Evolutionary conservation across 2,888 invertebrate species (phyloP), one percentile per base, ranked within the genome.

Genomic region (Pecten maximus): DNA sequence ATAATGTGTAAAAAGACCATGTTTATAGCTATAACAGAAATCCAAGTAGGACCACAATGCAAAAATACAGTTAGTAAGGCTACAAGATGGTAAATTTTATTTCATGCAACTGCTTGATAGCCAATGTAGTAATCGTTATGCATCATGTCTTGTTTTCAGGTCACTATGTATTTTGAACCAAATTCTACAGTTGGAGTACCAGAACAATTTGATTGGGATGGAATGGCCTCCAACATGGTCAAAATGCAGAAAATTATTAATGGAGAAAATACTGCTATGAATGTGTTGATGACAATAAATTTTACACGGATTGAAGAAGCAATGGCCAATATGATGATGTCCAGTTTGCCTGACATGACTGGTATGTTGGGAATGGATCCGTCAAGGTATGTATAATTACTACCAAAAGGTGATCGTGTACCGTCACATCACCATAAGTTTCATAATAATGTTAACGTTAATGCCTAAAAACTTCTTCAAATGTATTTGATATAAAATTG

Each of bases 201-300:
- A 6, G 44, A 44, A 35, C 4, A 28, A 44, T 90, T 90, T 60
- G 91, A 93, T 88, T 93, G 93, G 93, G 87, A 88, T n/a, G 50
- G 88, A 60, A 91, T 92, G 92, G 89, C 90, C 16, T 86, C 90
- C 87, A 92, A 92, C 40, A 89, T 92, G 48, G 48, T 91, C 0
- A n/a, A 54, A 48, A 89, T 91, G 89, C 44, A 88, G 48, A 48
- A 74, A 44, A 44, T 89, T 28, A 6, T 35, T 10, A 74, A 16
- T 74, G 74, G 74, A 74, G 87, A 40, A 40, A 16, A 40, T 19
- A 74, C 88, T 19, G 87, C 87, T 15, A 86, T 89, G 23, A 74
- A 87, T 35, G 28, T 89, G 28, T 6, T 91, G 2, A n/a, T 88
- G 44, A 40, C 89, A 2, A 89, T 91, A 28, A 91, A 91, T 48